Evolutionary conservation across 1,140 invertebrate species (phyloP).

Genomic region (Nautilus pompilius): DNA sequence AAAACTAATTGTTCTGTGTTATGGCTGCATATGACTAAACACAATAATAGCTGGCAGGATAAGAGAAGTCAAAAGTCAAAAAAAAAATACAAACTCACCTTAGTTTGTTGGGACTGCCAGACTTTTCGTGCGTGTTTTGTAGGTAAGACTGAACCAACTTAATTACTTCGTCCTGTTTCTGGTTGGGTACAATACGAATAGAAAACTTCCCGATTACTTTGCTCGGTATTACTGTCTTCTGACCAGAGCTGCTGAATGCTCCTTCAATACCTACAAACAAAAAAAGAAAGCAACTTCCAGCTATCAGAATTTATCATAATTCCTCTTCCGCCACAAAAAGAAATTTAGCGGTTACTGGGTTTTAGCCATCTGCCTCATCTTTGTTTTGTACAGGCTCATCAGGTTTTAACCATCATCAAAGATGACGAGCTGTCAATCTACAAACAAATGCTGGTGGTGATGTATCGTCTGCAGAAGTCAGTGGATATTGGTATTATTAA

Average conservation of each 20-base stretch:
- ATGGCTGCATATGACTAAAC: background rate
- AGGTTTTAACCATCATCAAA: too few species aligned
- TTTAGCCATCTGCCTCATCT: too few species aligned
- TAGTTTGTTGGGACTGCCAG: constrained; percentile 83
- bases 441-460: too few species aligned
- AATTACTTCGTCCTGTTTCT: constrained; percentile 75
- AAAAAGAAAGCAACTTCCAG: background rate
- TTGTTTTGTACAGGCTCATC: too few species aligned
- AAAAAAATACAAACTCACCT: constrained; percentile 61
- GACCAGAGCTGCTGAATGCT: constrained; percentile 86
- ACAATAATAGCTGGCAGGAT: too few species aligned
- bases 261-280: constrained; percentile 71
- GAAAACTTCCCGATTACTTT: constrained; percentile 97
- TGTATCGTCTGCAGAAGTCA: too few species aligned
- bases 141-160: constrained; percentile 61
- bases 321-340: too few species aligned
- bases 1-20: background rate
- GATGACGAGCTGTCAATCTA: too few species aligned
- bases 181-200: constrained; percentile 88
- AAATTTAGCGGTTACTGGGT: too few species aligned
- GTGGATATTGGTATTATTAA: too few species aligned
- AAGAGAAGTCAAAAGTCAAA: too few species aligned
- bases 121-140: constrained; percentile 64
- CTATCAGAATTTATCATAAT: too few species aligned
- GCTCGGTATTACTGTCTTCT: constrained; percentile 90